Percentiles rank a stretch among this genome's conserved stretches.
phyloP scores from a whole-genome alignment of 2,888 invertebrate species.

The Ephialtes manifestator region DNA sequence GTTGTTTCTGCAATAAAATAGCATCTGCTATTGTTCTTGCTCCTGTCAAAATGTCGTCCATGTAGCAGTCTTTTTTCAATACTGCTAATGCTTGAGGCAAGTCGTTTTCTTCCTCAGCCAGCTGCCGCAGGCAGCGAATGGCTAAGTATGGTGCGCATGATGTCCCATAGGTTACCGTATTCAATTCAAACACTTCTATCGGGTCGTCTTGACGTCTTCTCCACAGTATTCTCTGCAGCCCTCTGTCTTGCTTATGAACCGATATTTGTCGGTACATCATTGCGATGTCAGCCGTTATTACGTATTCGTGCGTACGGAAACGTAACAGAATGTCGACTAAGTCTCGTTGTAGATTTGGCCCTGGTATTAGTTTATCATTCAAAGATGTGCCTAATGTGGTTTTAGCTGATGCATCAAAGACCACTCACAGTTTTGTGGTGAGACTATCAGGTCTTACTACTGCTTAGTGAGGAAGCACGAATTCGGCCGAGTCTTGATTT shows the following conservation, averaged over 20 bases:
- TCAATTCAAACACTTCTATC: conserved; percentile 23
- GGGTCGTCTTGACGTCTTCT: background rate
- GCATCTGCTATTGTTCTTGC: conserved; percentile 25
- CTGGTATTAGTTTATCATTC: conserved; percentile 39
- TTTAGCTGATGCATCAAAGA: conserved; percentile 46
- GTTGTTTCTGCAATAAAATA: conserved; percentile 16
- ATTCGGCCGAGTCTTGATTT: background rate
- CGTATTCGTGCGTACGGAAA: conserved; percentile 23
- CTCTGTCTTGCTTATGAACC: background rate
- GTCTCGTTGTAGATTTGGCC: conserved; percentile 33
- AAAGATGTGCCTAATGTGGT: conserved; percentile 28
- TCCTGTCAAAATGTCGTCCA: conserved; percentile 49
- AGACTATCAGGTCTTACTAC: background rate
- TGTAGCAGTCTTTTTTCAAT: conserved; percentile 25
- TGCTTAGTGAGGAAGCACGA: conserved; percentile 37
- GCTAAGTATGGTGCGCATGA: conserved; percentile 46
- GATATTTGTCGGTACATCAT: conserved; percentile 36
- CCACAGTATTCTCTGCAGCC: conserved; percentile 44
- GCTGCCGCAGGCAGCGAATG: conserved; percentile 16
- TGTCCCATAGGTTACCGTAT: conserved; percentile 47
- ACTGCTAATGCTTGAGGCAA: conserved; percentile 4
- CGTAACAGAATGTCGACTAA: conserved; percentile 35
- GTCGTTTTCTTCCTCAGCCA: conserved; percentile 26
- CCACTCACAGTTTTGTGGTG: conserved; percentile 36
- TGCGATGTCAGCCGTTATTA: too few relatives aligned